Base-by-base conservation (phyloP, 2,113 vertebrate species). In the Brachyistius frenatus region DNA sequence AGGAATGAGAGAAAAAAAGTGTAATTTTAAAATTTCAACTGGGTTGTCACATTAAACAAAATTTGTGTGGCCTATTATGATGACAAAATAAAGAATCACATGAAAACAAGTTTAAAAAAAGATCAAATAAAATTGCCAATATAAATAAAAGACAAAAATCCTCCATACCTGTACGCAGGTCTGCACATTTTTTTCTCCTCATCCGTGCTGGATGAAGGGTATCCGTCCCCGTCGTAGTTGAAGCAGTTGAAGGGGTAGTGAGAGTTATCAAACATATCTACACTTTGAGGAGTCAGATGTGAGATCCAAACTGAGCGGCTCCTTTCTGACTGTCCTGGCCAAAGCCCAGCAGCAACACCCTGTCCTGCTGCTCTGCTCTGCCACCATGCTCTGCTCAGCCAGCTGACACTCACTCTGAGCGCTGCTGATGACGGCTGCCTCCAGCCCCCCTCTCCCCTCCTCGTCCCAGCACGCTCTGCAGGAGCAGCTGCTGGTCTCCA, bases 181-280 rank as follows among this genome's bases (percentile, higher is more conserved):
- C 98, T 81, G 39, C 96, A 97, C 91, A 98, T 96, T 85, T 96
- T 96, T 93, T 97, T 97, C 68, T 97, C 96, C n/a, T 97, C 95
- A 0, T 98, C 97, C 0, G 96, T 95, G 86, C 95, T 96, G 85
- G 96, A 96, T 10, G 96, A 93, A 8, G 97, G 98, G 77, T 96
- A 97, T 76, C 97, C 97, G 30, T 98, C 97, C 8, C 96, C 96
- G 61, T 98, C 96, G 15, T 99, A 96, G 87, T 98, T 98, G 82
- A 99, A 99, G 73, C 98, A 99, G 92, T 99, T 99, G 76, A 98
- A 99, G 68, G 98, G 98, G 77, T 99, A 99, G 89, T 98, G 95
- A 1, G 97, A 94, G 88, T 96, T 96, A 87, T 99, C 97, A 85
- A 99, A 99, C 98, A 99, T 99, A 2, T 83, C 86, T 75, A 4